A percentile compares a stretch with the other conserved stretches of the same genome.
Evolutionary conservation across 2,888 invertebrate species (phyloP).

Genomic region (Geophilus truncorum): DNA sequence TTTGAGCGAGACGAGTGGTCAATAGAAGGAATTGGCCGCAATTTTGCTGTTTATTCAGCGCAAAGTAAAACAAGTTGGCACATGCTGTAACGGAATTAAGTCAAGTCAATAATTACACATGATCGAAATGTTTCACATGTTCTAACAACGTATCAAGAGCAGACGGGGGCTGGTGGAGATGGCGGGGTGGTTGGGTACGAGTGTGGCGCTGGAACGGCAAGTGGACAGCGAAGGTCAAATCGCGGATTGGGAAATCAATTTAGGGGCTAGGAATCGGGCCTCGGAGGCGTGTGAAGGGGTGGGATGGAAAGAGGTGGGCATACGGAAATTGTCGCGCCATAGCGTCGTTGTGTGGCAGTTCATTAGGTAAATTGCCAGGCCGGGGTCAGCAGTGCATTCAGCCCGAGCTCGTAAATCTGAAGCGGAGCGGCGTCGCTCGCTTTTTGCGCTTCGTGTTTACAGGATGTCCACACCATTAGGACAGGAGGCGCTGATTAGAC

Average conservation of each 20-base stretch:
- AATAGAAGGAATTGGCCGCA: neutral
- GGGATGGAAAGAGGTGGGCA: conserved; percentile 1
- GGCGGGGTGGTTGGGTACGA: no score
- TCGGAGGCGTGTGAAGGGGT: neutral
- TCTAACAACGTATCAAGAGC: neutral
- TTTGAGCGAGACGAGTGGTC: neutral
- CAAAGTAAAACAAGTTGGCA: neutral
- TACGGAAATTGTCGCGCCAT: conserved; percentile 21
- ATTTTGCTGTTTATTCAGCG: neutral
- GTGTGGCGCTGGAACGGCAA: neutral
- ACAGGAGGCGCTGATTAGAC: conserved; percentile 28
- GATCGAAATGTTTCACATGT: neutral
- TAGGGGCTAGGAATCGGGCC: neutral
- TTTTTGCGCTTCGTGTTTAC: conserved; percentile 29
- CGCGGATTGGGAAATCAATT: neutral
- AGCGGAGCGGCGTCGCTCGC: neutral
- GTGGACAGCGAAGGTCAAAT: neutral
- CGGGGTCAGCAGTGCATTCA: conserved; percentile 24
- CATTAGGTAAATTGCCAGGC: conserved; percentile 30
- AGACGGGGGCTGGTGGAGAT: no score
- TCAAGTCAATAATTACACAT: neutral
- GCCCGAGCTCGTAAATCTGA: conserved; percentile 8
- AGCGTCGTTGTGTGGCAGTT: conserved; percentile 21
- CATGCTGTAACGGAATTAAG: neutral
- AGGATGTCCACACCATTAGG: conserved; percentile 30